Conservation (phyloP, 1,140 invertebrate genomes). For the Calycopis cecrops region DNA sequence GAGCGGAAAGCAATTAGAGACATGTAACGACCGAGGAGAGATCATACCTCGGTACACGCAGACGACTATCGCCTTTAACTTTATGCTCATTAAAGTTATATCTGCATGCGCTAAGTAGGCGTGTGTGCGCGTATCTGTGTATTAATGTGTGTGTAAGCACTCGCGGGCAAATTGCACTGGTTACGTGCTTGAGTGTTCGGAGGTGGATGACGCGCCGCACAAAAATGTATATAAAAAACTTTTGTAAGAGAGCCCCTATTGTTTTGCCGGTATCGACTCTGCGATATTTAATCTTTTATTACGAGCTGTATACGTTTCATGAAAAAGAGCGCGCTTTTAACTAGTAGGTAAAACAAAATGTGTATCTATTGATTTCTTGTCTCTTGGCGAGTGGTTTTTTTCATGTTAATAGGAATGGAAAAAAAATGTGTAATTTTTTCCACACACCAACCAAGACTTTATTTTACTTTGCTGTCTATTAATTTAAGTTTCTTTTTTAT, state of each 20-base stretch:
- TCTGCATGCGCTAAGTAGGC: not conserved
- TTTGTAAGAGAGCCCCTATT: not conserved
- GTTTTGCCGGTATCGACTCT: constrained; percentile 3
- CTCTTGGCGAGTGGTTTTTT: no score
- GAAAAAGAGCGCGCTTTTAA: not conserved
- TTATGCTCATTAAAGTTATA: not conserved
- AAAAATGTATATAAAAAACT: constrained; percentile 5
- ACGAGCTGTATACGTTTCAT: not conserved
- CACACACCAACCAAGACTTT: no score
- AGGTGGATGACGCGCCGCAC: constrained; percentile 14
- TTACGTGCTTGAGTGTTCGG: constrained; percentile 21
- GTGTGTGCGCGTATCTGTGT: not conserved
- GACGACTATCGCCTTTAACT: constrained; percentile 14
- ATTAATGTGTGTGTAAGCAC: constrained; percentile 10
- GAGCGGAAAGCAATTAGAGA: constrained; percentile 43
- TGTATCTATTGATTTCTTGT: not conserved
- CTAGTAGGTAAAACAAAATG: not conserved
- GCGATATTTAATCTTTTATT: constrained; percentile 6
- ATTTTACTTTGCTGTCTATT: no score
- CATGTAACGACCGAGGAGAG: constrained; percentile 38
- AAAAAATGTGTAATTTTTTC: no score
- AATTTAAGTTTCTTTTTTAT: no score
- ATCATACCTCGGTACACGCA: constrained; percentile 6
- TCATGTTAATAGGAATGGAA: no score
- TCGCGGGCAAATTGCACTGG: constrained; percentile 22